Evolutionary conservation across 2,888 invertebrate species (phyloP), one percentile per base, ranked within the genome.

Genomic region (Epistrophe grossulariae): DNA sequence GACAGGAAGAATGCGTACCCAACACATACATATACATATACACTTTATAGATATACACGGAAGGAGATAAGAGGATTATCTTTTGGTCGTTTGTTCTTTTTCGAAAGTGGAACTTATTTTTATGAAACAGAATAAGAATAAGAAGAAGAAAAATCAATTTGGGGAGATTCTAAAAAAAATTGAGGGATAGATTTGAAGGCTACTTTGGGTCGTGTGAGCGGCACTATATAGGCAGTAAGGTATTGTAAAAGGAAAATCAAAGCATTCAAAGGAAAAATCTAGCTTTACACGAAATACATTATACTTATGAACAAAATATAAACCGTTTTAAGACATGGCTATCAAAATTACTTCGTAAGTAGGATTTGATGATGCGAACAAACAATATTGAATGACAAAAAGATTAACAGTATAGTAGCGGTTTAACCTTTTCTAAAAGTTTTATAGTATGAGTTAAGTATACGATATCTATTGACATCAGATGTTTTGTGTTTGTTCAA

Each of bases 41-140:
- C 15, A 45, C 45, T 7, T n/a, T n/a, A n/a, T n/a, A 24, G 24
- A 24, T 24, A 11, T 31, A 70, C 55, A 70, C 40, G 55, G 55
- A 55, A 55, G 40, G 8, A 70, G 55, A 55, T 70, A 70, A 70
- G 70, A 55, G 40, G 70, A 52, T 70, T 70, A 70, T 70, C 55
- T 70, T 40, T 70, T 55, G 70, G 52, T 40, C 55, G 40, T 55
- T 70, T 70, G 70, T 70, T 70, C 70, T 70, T 70, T 68, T 55
- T 40, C 6, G 38, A 38, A 48, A 68, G 68, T 50, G 68, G 68
- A 68, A 50, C 19, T 68, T 68, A 35, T 68, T 68, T 68, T 68
- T 52, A 38, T 50, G 11, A 17, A 11, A 64, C 4, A 11, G 28
- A 31, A 64, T 0, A 35, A 40, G 60, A 28, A 28, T 4, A 31